Evolutionary conservation across 2,888 invertebrate genomes (phyloP).

Genomic region (Malachius bipustulatus): DNA sequence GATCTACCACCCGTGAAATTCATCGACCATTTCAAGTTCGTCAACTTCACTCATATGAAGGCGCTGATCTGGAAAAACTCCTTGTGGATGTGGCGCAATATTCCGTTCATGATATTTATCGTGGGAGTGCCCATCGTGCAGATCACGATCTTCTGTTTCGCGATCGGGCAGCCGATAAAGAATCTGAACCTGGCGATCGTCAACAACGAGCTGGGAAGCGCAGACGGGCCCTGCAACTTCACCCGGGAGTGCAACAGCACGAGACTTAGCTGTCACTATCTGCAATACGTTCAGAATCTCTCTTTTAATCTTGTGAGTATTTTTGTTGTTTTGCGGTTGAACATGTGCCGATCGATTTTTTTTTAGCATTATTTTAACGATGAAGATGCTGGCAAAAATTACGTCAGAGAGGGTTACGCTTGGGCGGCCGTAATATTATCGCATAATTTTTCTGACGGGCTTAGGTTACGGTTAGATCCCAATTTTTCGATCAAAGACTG

Average conservation of each 20-base stretch:
- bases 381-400: constrained; percentile 50
- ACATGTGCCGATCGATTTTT: constrained; percentile 3
- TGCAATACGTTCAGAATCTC: constrained; percentile 55
- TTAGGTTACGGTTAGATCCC: constrained; percentile 42
- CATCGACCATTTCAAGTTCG: constrained; percentile 46
- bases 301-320: constrained; percentile 55
- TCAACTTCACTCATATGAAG: constrained; percentile 61
- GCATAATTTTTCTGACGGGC: constrained; percentile 59
- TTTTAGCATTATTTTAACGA: constrained; percentile 25
- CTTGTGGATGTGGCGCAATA: constrained; percentile 74
- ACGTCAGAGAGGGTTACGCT: constrained; percentile 57
- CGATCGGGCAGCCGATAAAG: constrained; percentile 77
- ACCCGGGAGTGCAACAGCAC: constrained; percentile 27
- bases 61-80: constrained; percentile 83
- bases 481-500: constrained; percentile 46
- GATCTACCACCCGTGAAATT: constrained; percentile 43
- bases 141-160: constrained; percentile 75
- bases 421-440: constrained; percentile 69
- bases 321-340: neutral
- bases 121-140: constrained; percentile 76
- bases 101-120: constrained; percentile 72
- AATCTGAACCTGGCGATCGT: constrained; percentile 67
- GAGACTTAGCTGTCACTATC: constrained; percentile 64
- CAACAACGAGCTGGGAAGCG: constrained; percentile 56
- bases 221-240: constrained; percentile 27